These are phyloP conservation scores for Drosophila monieri DNA, from an alignment of 2,888 invertebrate species.

Conservation along the genomic window DNA sequence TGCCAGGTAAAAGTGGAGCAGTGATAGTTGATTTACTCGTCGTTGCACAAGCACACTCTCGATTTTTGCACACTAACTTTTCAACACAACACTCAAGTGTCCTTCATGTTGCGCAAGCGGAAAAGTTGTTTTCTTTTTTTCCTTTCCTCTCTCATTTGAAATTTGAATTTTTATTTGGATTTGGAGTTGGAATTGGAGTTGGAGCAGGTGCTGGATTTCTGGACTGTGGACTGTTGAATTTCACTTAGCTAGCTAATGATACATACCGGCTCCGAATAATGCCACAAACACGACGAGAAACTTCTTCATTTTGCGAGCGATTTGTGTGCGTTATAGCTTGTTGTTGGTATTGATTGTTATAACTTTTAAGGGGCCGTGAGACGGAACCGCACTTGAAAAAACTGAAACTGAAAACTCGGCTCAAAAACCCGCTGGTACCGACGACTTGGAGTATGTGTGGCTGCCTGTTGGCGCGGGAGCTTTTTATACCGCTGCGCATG, in stretches of 20 bases:
- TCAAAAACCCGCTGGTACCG: constrained; percentile 81
- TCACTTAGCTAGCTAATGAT: constrained; percentile 77
- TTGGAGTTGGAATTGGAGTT: neutral
- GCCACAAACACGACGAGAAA: constrained; percentile 86
- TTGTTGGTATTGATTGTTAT: constrained; percentile 41
- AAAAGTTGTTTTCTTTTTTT: constrained; percentile 42
- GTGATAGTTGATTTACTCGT: constrained; percentile 71
- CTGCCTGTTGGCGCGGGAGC: constrained; percentile 83
- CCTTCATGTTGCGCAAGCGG: constrained; percentile 67
- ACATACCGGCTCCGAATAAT: constrained; percentile 89
- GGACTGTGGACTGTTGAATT: constrained; percentile 10
- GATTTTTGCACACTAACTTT: constrained; percentile 55
- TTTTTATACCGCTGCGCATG: constrained; percentile 84
- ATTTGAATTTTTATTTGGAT: constrained; percentile 10
- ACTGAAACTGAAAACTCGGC: constrained; percentile 57
- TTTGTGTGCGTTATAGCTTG: constrained; percentile 46
- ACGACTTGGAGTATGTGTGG: constrained; percentile 84
- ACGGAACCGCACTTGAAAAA: constrained; percentile 76
- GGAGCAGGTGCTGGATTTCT: neutral
- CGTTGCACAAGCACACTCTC: constrained; percentile 75
- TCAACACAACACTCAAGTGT: constrained; percentile 60
- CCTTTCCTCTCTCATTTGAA: constrained; percentile 9
- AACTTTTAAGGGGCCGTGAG: constrained; percentile 37
- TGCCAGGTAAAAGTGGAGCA: constrained; percentile 69
- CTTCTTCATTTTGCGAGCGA: constrained; percentile 83